A percentile compares a stretch with the other conserved stretches of the same genome.
Conservation (phyloP, 2,797 vertebrate genomes). For the Pyrocephalus nanus region DNA sequence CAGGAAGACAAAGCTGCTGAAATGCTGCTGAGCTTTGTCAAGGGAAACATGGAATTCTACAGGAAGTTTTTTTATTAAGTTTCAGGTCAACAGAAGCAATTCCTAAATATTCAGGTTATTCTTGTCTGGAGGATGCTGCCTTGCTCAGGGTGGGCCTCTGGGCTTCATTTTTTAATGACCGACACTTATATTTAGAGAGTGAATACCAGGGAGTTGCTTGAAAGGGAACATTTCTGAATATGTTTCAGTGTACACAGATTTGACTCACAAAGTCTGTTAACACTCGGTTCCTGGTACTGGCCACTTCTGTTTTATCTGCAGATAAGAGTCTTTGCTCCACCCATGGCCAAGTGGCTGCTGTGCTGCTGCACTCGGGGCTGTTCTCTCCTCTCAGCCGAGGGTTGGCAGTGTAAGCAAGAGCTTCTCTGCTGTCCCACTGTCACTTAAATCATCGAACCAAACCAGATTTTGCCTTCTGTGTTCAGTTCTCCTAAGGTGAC, state of each 20-base stretch:
- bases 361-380: background rate
- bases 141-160: background rate
- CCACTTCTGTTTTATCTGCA: constrained; percentile 66
- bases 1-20: background rate
- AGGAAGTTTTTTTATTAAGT: background rate
- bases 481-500: background rate
- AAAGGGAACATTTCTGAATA: constrained; percentile 64
- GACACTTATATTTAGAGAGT: constrained; percentile 55
- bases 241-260: constrained; percentile 57
- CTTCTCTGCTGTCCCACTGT: background rate
- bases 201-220: constrained; percentile 60
- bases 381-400: background rate
- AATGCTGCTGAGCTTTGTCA: background rate
- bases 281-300: constrained; percentile 77
- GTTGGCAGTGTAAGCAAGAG: background rate
- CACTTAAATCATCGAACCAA: background rate
- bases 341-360: constrained; percentile 39
- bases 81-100: background rate
- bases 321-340: constrained; percentile 74
- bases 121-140: background rate
- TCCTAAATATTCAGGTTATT: background rate
- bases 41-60: background rate
- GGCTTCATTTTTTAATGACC: background rate
- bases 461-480: background rate
- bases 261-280: constrained; percentile 72